Percentiles rank a stretch among this genome's conserved stretches.
Evolutionary conservation across 2,888 invertebrate species (phyloP).

Genomic region (Agrochola lychnidis): DNA sequence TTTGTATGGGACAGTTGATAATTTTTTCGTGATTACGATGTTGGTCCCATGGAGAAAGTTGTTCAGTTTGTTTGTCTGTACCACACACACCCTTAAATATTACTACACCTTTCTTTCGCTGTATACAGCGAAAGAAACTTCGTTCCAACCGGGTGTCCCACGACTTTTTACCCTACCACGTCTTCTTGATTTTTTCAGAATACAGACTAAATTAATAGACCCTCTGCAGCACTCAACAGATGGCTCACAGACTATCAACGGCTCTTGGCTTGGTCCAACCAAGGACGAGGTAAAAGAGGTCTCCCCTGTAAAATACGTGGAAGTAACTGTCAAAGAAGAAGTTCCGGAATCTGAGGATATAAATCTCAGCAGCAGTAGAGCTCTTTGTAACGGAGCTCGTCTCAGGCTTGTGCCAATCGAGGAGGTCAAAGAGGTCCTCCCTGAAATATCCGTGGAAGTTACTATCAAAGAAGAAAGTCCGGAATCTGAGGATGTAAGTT

Average conservation of each 20-base stretch:
- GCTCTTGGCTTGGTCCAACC: slow-evolving; percentile 1
- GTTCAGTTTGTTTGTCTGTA: not conserved
- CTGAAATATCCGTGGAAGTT: slow-evolving; percentile 13
- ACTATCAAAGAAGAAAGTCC: slow-evolving; percentile 13
- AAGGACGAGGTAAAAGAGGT: slow-evolving; percentile 19
- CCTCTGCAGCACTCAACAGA: slow-evolving; percentile 5
- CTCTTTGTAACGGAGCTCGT: not conserved
- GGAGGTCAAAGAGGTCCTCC: not conserved
- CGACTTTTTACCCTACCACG: not conserved
- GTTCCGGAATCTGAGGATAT: slow-evolving; percentile 10
- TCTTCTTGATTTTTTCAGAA: slow-evolving; percentile 19
- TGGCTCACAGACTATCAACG: not conserved
- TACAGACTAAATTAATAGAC: not conserved
- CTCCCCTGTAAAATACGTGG: not conserved
- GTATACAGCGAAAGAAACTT: not conserved
- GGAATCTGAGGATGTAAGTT: slow-evolving; percentile 12
- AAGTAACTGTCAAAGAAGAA: slow-evolving; percentile 29
- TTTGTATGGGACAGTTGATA: not conserved
- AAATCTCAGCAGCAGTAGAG: not conserved
- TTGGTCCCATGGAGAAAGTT: not conserved
- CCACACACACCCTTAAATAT: too few species aligned
- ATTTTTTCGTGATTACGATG: not conserved
- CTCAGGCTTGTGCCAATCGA: not conserved
- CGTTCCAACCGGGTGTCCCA: not conserved
- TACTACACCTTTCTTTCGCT: too few species aligned